Evolutionary conservation across 2,888 invertebrate genomes (phyloP).

Genomic region (Mimachlamys varia): DNA sequence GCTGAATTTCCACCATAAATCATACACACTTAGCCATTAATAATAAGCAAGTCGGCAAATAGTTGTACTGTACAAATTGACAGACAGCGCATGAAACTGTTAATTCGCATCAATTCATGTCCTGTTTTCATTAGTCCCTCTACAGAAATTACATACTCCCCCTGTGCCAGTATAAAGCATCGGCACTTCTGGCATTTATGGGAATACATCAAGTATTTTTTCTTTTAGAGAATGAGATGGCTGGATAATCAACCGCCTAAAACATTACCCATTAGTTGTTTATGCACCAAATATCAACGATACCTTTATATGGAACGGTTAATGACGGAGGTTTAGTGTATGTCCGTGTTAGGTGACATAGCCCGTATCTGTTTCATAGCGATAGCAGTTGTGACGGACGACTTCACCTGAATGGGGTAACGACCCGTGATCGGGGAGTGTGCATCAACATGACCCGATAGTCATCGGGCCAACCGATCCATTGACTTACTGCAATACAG

Average conservation of each 20-base stretch:
- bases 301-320: background rate
- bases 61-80: slow-evolving; percentile 28
- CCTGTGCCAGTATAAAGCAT: background rate
- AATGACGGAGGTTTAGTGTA: background rate
- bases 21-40: slow-evolving; percentile 28
- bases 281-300: slow-evolving; percentile 29
- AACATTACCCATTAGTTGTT: slow-evolving; percentile 3
- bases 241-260: background rate
- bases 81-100: slow-evolving; percentile 25
- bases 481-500: background rate
- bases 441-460: slow-evolving; percentile 19
- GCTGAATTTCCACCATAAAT: slow-evolving; percentile 10
- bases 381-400: slow-evolving; percentile 8
- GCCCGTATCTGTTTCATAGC: background rate
- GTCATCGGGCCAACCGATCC: background rate
- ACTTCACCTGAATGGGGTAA: background rate
- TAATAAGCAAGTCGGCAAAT: background rate
- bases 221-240: background rate
- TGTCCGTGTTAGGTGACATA: background rate
- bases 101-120: slow-evolving; percentile 29
- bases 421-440: slow-evolving; percentile 11
- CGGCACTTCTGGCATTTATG: background rate
- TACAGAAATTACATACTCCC: slow-evolving; percentile 19
- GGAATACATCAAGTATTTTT: background rate
- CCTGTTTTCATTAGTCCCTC: background rate